A percentile compares a stretch with the other conserved stretches of the same genome.
Conservation (phyloP, 2,888 invertebrate species). For the Cerastis leucographa region DNA sequence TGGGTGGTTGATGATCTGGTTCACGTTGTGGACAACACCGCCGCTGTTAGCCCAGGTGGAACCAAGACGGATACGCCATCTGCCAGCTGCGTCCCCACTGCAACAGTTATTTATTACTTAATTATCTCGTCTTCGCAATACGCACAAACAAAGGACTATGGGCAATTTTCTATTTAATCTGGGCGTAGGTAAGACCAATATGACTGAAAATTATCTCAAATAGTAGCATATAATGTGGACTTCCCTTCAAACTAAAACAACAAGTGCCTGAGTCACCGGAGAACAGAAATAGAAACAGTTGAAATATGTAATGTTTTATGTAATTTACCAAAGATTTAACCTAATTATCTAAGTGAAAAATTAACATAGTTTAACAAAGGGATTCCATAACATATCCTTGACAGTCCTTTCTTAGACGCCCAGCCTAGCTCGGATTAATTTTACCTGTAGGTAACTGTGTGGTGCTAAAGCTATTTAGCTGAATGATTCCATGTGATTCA, state of each 20-base stretch:
- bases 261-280: not conserved
- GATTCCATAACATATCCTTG: not conserved
- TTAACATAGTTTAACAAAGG: not conserved
- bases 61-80: slow-evolving; percentile 71
- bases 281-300: not conserved
- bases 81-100: slow-evolving; percentile 62
- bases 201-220: not conserved
- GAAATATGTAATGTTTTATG: too few species aligned
- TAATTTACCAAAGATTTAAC: not conserved
- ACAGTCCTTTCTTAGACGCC: not conserved
- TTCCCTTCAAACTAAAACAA: not conserved
- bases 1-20: slow-evolving; percentile 62
- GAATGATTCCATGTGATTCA: too few species aligned
- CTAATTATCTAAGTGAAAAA: not conserved
- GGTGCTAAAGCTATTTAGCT: not conserved
- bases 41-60: slow-evolving; percentile 71
- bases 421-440: not conserved
- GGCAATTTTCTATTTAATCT: not conserved
- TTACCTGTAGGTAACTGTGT: too few species aligned
- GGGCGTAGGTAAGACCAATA: not conserved
- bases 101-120: not conserved
- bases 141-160: not conserved
- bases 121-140: not conserved
- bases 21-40: slow-evolving; percentile 64
- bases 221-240: not conserved